Base-by-base conservation (phyloP, 2,113 vertebrate species). In the Anguilla rostrata region DNA sequence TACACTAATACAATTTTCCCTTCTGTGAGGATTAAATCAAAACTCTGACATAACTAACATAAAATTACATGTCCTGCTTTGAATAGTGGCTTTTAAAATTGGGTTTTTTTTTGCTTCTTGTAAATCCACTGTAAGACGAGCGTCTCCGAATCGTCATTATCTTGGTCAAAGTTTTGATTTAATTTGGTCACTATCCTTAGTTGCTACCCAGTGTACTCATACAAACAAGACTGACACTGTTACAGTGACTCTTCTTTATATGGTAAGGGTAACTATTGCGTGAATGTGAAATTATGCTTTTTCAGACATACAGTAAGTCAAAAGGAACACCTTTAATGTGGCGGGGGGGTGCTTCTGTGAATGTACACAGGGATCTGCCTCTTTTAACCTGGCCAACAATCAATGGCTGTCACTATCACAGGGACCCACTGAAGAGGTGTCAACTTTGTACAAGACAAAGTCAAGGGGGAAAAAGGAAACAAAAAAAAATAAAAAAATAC, bases 1-100 rank as follows among this genome's bases (percentile, higher is more conserved):
- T 91, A 89, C 82, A 85, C 88, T 92, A 92, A 93, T 92, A 86
- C 86, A 82, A 90, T 93, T 90, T 84, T 91, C 90, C 91, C 88
- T 78, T 93, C 86, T 87, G 81, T 63, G 81, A 53, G 88, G 84
- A 87, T 90, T 92, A 87, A 90, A 88, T 87, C 83, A 88, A 84
- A 91, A 89, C 83, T 89, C 87, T 92, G 88, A 93, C 81, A 84
- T 88, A 90, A 84, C 83, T 85, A 85, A 90, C 87, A 86, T 84
- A 84, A 88, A 86, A 87, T 85, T 53, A 75, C 40, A 46, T 40
- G 75, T 80, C 41, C 86, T 71, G 85, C 86, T 84, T 78, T 93
- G 79, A 91, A 91, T 90, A 56, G 89, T 85, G 49, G 49, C 83
- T 89, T 90, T 84, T 88, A 53, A 91, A 49, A 18, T 39, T 22